Base-by-base conservation (phyloP, 2,797 vertebrate species). In the Notamacropus eugenii region DNA sequence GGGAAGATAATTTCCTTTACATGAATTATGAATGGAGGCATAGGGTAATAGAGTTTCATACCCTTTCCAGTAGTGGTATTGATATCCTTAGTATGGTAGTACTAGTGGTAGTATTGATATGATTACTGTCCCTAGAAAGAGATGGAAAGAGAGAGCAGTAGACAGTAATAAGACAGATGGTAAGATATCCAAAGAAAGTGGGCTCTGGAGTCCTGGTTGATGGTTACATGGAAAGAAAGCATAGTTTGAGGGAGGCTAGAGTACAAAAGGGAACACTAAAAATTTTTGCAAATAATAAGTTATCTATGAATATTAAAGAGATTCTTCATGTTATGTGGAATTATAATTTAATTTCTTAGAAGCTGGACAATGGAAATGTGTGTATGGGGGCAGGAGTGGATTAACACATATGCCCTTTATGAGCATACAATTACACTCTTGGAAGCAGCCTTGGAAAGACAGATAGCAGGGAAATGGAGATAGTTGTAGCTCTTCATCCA, bases 311-410 rank as follows among this genome's bases (percentile, higher is more conserved):
- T 97, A 98, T 97, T 55, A 95, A 95, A 96, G 96, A 98, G 96
- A 98, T 97, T 93, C 97, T 97, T 97, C 95, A 97, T 96, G 96
- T 97, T 98, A 97, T 96, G 95, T 97, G 96, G 95, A 90, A 96
- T 97, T 97, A 96, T 98, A 97, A 98, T 97, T 98, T 98, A 97
- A 97, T 96, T 98, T 97, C 16, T 55, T 91, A 55, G 40, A 87
- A 82, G 34, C 19, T n/a, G 16, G 29, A 31, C 28, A 91, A 55
- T 14, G 28, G 29, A 54, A 54, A 54, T 54, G 5, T 19, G 3
- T 55, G 1, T 55, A 24, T 55, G 13, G 40, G 74, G 74, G 67
- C 1, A 16, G 34, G n/a, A 3, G 19, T 87, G 3, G 40, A 50
- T 87, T 87, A 50, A 46, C 3, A 87, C 10, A 12, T 24, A 50